Percentiles rank a stretch among this genome's conserved stretches.
Evolutionary conservation across 2,888 invertebrate genomes (phyloP).

Genomic region (Netelia fuscicornis): DNA sequence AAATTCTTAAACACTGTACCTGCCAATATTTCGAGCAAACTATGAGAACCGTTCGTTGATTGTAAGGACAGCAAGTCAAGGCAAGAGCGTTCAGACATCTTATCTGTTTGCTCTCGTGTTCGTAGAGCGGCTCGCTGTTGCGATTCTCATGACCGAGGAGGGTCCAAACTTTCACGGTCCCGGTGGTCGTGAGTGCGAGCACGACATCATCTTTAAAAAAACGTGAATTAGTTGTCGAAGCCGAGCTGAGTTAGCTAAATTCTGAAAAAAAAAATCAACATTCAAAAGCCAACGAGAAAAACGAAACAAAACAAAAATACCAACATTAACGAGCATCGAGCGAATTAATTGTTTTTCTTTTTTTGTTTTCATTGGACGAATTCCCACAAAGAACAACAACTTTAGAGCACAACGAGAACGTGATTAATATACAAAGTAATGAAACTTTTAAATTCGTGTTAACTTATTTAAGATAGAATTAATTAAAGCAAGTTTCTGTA

Average conservation of each 20-base stretch:
- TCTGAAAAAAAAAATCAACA: constrained; percentile 15
- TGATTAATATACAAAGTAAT: no score
- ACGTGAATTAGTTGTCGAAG: constrained; percentile 66
- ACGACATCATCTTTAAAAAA: constrained; percentile 95
- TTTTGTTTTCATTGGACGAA: constrained; percentile 32
- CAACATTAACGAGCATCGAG: constrained; percentile 29
- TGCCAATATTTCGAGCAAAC: constrained; percentile 99
- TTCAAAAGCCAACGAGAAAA: constrained; percentile 1
- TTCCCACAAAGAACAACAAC: not conserved
- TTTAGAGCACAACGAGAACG: not conserved
- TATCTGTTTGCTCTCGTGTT: constrained; percentile 99
- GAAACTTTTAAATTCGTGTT: no score
- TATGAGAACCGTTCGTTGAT: constrained; percentile 98
- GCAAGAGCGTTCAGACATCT: constrained; percentile 97
- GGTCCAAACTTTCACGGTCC: constrained; percentile 99
- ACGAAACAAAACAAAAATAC: not conserved
- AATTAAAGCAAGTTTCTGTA: no score
- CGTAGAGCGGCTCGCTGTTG: constrained; percentile 95
- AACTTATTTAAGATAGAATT: no score
- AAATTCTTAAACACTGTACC: constrained; percentile 84
- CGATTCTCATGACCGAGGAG: constrained; percentile 95
- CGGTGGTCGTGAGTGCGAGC: constrained; percentile 97
- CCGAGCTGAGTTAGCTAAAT: not conserved
- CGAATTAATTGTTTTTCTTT: constrained; percentile 12
- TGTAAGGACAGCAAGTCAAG: constrained; percentile 97